phyloP scores from a whole-genome alignment of 2,888 invertebrate species.

The Scaptomyza parva region DNA sequence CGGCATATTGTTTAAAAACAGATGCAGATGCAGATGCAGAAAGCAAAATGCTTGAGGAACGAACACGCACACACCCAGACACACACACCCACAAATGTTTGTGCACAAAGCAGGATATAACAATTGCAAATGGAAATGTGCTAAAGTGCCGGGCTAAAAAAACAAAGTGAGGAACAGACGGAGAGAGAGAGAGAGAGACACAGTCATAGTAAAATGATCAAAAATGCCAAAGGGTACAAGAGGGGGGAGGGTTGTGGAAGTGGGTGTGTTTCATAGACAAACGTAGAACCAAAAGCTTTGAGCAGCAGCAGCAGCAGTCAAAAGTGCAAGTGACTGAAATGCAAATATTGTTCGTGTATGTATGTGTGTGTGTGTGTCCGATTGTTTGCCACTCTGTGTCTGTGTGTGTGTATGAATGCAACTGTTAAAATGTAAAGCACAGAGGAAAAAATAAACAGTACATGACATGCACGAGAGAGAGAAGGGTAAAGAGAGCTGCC shows the following conservation, averaged over 20 bases:
- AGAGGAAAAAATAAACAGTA: constrained; percentile 16
- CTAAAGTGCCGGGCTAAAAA: constrained; percentile 68
- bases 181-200: too few species aligned
- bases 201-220: constrained; percentile 42
- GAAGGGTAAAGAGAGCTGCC: neutral
- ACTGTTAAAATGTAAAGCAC: constrained; percentile 58
- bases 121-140: constrained; percentile 80
- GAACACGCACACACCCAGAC: constrained; percentile 13
- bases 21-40: too few species aligned
- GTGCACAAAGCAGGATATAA: constrained; percentile 73
- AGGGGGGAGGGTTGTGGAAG: neutral
- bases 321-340: constrained; percentile 78
- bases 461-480: constrained; percentile 12
- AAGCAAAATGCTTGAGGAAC: constrained; percentile 43
- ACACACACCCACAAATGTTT: constrained; percentile 34
- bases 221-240: constrained; percentile 20
- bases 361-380: constrained; percentile 10
- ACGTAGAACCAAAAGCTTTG: constrained; percentile 34
- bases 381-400: constrained; percentile 29
- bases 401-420: constrained; percentile 28
- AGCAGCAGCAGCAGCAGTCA: constrained; percentile 49
- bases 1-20: constrained; percentile 66
- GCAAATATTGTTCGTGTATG: constrained; percentile 55
- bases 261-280: constrained; percentile 19
- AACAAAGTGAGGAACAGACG: constrained; percentile 28